Conservation (phyloP, 2,888 invertebrate species). For the Pogonocherus hispidulus region DNA sequence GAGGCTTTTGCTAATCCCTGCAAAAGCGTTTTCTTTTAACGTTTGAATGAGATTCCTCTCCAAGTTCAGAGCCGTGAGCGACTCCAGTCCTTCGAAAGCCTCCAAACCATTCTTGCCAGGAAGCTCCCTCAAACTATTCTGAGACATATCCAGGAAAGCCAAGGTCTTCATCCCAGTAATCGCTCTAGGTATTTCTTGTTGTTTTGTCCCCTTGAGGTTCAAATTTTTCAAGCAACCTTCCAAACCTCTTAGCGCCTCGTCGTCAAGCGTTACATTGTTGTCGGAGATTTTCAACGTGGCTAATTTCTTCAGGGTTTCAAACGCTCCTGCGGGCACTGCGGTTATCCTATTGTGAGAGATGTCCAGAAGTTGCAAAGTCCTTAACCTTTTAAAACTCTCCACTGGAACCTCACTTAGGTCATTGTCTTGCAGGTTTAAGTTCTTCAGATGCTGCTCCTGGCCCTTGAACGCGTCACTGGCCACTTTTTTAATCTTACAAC, state of each 20-base stretch:
- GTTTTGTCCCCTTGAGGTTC: constrained; percentile 89
- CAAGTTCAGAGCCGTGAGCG: constrained; percentile 88
- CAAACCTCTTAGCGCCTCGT: constrained; percentile 82
- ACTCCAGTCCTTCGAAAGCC: constrained; percentile 83
- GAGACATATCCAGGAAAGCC: constrained; percentile 91
- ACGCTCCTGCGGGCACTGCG: constrained; percentile 81
- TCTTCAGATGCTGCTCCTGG: constrained; percentile 84
- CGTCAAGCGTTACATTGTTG: constrained; percentile 83
- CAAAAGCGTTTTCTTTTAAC: constrained; percentile 82
- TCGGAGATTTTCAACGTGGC: constrained; percentile 89
- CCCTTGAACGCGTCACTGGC: constrained; percentile 84
- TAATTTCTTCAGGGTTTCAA: constrained; percentile 79
- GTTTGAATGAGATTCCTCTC: constrained; percentile 89
- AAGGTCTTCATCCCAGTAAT: constrained; percentile 82
- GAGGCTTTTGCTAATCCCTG: constrained; percentile 83
- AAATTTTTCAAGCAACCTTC: constrained; percentile 88
- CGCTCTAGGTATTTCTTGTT: constrained; percentile 84
- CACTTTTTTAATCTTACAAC: constrained; percentile 82
- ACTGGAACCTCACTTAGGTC: constrained; percentile 84
- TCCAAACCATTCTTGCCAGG: constrained; percentile 77
- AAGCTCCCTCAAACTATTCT: constrained; percentile 87
- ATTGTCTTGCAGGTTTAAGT: constrained; percentile 89
- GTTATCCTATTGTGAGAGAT: constrained; percentile 86
- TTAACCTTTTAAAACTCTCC: constrained; percentile 77
- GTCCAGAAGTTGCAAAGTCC: constrained; percentile 84